Percentiles rank a stretch among this genome's conserved stretches.
These are phyloP conservation scores for Elegia similella DNA, from an alignment of 2,888 invertebrate species.

Conservation along the genomic window DNA sequence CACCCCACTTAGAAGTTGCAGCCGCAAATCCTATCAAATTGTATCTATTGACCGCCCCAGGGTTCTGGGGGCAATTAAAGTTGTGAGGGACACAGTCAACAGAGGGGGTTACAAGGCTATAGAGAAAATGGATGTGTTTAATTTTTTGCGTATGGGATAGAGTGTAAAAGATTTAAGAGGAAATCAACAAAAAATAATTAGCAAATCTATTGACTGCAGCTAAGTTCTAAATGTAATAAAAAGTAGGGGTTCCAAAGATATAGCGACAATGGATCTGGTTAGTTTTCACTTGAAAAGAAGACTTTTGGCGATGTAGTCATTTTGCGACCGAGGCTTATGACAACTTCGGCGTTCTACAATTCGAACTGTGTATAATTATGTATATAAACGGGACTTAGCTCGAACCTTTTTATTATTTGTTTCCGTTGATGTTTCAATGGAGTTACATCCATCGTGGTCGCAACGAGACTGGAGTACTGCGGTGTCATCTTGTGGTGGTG, in stretches of 20 bases:
- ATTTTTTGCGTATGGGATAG: not conserved
- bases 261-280: not conserved
- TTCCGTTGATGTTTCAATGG: too few species aligned
- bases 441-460: too few species aligned
- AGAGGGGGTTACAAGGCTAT: not conserved
- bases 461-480: too few species aligned
- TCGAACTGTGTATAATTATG: too few species aligned
- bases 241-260: not conserved
- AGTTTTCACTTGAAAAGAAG: too few species aligned
- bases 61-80: conserved; percentile 16
- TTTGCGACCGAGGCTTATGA: too few species aligned
- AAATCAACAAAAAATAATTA: too few species aligned
- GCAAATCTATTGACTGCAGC: conserved; percentile 11
- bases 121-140: not conserved
- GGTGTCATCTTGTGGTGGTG: too few species aligned
- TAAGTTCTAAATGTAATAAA: conserved; percentile 8
- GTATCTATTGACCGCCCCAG: conserved; percentile 16
- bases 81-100: conserved; percentile 16
- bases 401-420: too few species aligned
- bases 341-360: too few species aligned
- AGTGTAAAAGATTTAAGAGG: not conserved
- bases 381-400: too few species aligned
- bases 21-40: conserved; percentile 19
- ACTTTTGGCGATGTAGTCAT: too few species aligned
- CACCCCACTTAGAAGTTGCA: conserved; percentile 5